Conservation (phyloP, 2,888 invertebrate species). For the Chymomyza procnemis region DNA sequence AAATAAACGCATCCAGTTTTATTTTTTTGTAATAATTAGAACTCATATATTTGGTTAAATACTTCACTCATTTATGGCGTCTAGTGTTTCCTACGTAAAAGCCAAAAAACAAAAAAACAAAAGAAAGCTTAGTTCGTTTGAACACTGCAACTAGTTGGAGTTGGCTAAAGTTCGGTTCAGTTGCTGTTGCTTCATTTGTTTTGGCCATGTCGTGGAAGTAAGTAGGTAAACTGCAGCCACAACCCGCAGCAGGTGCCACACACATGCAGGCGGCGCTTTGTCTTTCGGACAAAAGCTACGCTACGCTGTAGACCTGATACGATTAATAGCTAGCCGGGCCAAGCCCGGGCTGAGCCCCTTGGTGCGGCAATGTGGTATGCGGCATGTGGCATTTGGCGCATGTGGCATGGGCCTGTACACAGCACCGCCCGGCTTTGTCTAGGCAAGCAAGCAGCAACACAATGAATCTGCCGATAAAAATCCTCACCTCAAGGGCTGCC, state of each 20-base stretch:
- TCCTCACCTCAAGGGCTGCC: constrained; percentile 46
- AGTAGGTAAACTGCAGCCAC: constrained; percentile 19
- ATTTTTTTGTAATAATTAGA: no score
- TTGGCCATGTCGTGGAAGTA: not conserved
- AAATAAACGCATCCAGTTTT: no score
- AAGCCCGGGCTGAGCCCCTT: constrained; percentile 7
- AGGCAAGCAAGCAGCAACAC: constrained; percentile 35
- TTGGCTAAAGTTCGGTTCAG: not conserved
- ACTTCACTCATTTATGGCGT: no score
- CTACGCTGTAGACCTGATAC: constrained; percentile 14
- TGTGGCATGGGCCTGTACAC: not conserved
- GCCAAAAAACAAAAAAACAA: no score
- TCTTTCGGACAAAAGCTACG: not conserved
- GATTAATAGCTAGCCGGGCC: constrained; percentile 47
- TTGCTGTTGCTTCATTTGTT: not conserved
- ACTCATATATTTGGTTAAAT: no score
- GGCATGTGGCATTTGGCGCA: not conserved
- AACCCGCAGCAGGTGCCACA: constrained; percentile 52
- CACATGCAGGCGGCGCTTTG: constrained; percentile 17
- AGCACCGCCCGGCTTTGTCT: constrained; percentile 32
- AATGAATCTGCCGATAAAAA: constrained; percentile 52
- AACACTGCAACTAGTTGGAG: not conserved
- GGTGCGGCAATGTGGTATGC: not conserved
- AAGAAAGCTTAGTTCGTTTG: no score
- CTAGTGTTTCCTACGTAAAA: no score